Conservation (phyloP, 2,113 vertebrate genomes). For the Plectropomus leopardus region DNA sequence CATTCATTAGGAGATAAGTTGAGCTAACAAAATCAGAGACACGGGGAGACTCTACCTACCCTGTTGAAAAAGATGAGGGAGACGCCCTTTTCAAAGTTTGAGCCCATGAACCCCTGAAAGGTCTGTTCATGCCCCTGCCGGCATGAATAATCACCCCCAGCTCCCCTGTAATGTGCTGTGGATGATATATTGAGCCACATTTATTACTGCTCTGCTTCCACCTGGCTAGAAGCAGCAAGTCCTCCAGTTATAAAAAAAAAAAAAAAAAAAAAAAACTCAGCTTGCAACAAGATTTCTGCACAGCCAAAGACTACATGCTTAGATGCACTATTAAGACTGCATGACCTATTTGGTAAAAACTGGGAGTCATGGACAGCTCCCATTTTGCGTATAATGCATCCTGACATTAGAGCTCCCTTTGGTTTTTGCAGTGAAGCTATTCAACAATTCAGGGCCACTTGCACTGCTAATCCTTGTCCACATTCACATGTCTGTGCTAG, state of each 20-base stretch:
- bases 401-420: conserved; percentile 45
- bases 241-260: conserved; percentile 77
- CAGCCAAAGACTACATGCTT: conserved; percentile 58
- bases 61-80: conserved; percentile 75
- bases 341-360: conserved; percentile 75
- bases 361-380: conserved; percentile 46
- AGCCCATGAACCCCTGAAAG: conserved; percentile 81
- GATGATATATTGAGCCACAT: conserved; percentile 85
- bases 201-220: conserved; percentile 84
- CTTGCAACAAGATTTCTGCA: conserved; percentile 66
- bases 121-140: conserved; percentile 81
- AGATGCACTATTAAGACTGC: conserved; percentile 61
- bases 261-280: conserved; percentile 31
- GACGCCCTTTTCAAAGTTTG: conserved; percentile 83
- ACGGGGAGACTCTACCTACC: conserved; percentile 49
- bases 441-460: conserved; percentile 31
- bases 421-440: conserved; percentile 21
- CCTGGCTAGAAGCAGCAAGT: conserved; percentile 81
- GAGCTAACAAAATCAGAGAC: conserved; percentile 34
- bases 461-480: conserved; percentile 41
- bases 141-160: conserved; percentile 84
- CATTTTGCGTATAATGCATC: conserved; percentile 48
- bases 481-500: conserved; percentile 11
- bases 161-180: conserved; percentile 80
- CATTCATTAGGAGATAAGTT: conserved; percentile 22